These are phyloP conservation scores for Leucopternis melanops DNA, from an alignment of 2,113 vertebrate species.

Conservation along the genomic window DNA sequence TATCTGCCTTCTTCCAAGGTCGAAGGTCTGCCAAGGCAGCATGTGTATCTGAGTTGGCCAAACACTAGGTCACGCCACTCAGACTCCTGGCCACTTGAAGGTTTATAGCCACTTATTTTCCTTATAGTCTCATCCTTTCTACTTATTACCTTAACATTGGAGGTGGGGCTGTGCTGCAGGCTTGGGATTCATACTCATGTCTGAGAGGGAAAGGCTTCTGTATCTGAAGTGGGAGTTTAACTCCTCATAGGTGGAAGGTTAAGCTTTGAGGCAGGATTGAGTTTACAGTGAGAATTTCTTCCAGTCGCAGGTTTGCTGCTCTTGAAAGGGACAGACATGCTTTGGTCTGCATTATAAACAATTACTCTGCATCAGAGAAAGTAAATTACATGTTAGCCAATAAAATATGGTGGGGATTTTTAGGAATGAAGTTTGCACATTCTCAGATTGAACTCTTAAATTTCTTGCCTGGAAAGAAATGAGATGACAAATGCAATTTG, in stretches of 20 bases:
- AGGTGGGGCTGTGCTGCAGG: background rate
- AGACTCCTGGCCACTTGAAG: background rate
- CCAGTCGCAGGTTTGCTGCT: background rate
- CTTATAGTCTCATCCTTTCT: background rate
- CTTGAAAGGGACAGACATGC: background rate
- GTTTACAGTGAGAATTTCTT: background rate
- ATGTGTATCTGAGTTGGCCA: background rate
- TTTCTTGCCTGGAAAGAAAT: background rate
- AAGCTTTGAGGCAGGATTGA: background rate
- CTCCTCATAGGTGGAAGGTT: background rate
- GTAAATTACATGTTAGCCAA: background rate
- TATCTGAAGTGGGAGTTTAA: background rate
- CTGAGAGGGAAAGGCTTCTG: background rate
- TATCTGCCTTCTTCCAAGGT: background rate
- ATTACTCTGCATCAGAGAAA: background rate
- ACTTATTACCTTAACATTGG: background rate
- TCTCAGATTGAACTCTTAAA: background rate
- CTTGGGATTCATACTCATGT: background rate
- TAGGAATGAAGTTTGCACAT: background rate
- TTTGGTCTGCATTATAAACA: background rate
- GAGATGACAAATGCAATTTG: background rate
- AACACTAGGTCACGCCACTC: background rate
- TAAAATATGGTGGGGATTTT: background rate
- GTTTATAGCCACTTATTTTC: background rate
- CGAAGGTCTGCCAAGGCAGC: background rate